Base-by-base conservation (phyloP, 2,888 invertebrate genomes). In the Aphidoletes aphidimyza region DNA sequence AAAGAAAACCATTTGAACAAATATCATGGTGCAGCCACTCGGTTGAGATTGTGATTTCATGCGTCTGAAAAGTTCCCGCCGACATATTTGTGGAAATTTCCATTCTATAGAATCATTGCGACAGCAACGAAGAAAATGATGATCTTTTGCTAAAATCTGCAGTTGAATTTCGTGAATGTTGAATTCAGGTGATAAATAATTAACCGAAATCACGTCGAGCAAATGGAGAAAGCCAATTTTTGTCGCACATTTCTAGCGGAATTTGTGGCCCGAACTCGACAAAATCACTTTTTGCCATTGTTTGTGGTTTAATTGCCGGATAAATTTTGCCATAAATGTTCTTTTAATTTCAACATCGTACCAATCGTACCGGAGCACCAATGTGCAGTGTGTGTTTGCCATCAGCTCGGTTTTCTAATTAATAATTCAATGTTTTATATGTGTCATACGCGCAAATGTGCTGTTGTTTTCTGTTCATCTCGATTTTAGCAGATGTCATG, bases 301-400 rank as follows among this genome's bases (percentile, higher is more conserved):
- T 69, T 69, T 30, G 30, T 30, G 26, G 30, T 69, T 30, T 69
- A 69, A 69, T 69, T 69, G 69, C 69, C 30, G 69, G 69, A 69
- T 69, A 14, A 69, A 69, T 69, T n/a, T 54, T 69, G 17, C 30
- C 69, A 69, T 69, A 69, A 69, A 69, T 69, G 69, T 69, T 69
- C 69, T 69, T 69, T 69, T 69, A 69, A 69, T 69, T 69, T 69
- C 30, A 69, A 69, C n/a, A 34, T n/a, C 69, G 42, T 14, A 42
- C 42, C 42, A 42, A 26, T 26, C 26, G 22, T 26, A 6, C 19
- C 26, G 6, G 1, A 54, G 11, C 54, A 69, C 34, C n/a, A n/a
- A n/a, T n/a, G n/a, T n/a, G n/a, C n/a, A 30, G 26, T 69, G 26
- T 69, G 30, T n/a, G 69, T 30, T 2, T 69, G 69, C 30, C 69